Evolutionary conservation across 2,888 invertebrate species (phyloP).

Genomic region (Eurois occulta): DNA sequence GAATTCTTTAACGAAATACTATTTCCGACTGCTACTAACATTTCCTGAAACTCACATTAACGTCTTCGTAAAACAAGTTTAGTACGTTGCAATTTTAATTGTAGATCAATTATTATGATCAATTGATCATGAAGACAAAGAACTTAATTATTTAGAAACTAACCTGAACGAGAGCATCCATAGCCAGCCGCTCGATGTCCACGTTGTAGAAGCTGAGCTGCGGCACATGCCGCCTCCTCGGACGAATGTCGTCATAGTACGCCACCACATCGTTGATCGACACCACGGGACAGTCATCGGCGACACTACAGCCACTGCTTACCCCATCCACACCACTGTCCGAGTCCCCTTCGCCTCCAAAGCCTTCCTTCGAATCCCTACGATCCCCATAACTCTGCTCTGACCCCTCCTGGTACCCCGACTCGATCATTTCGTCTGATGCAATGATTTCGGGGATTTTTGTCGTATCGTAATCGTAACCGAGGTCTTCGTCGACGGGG

Average conservation of each 20-base stretch:
- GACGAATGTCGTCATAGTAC: slow-evolving; percentile 87
- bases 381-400: slow-evolving; percentile 87
- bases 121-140: neutral
- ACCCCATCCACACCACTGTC: slow-evolving; percentile 91
- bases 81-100: neutral
- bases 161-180: slow-evolving; percentile 85
- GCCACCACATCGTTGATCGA: slow-evolving; percentile 89
- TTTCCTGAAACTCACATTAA: slow-evolving; percentile 5
- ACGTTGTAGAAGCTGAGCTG: slow-evolving; percentile 87
- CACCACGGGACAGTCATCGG: slow-evolving; percentile 90
- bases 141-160: slow-evolving; percentile 62
- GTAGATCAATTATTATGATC: too few species aligned
- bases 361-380: slow-evolving; percentile 86
- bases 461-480: slow-evolving; percentile 83
- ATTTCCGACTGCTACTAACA: neutral
- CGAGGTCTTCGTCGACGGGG: slow-evolving; percentile 82
- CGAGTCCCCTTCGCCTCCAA: slow-evolving; percentile 86
- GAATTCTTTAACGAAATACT: slow-evolving; percentile 13
- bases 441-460: slow-evolving; percentile 88
- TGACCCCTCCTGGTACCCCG: slow-evolving; percentile 87
- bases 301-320: slow-evolving; percentile 90
- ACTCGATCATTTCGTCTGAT: slow-evolving; percentile 88
- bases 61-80: neutral
- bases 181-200: slow-evolving; percentile 86
- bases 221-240: slow-evolving; percentile 85